A percentile compares a stretch with the other conserved stretches of the same genome.
phyloP scores from a whole-genome alignment of 2,797 vertebrate genomes.

The Neostethus bicornis region DNA sequence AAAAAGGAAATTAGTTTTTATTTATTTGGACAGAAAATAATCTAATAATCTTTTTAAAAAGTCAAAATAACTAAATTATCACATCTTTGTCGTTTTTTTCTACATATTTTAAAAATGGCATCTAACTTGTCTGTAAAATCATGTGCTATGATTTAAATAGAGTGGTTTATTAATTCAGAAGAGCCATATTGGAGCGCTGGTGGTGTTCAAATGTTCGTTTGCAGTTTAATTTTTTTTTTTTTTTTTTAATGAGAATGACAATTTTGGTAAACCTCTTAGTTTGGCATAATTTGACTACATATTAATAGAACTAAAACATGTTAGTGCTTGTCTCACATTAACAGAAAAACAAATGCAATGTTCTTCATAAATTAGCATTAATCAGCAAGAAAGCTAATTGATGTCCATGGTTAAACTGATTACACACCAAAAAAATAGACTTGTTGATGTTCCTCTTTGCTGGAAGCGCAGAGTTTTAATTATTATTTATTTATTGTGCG shows the following conservation, averaged over 20 bases:
- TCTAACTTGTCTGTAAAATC: slow-evolving; percentile 5
- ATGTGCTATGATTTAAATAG: slow-evolving; percentile 18
- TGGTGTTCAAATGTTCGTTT: slow-evolving; percentile 35
- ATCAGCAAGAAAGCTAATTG: slow-evolving; percentile 23
- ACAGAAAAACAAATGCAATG: neutral
- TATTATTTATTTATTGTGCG: neutral
- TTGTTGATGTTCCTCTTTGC: neutral
- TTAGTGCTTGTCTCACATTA: slow-evolving; percentile 6
- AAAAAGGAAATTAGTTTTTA: slow-evolving; percentile 19
- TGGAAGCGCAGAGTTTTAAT: slow-evolving; percentile 4
- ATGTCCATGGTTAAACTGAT: slow-evolving; percentile 2
- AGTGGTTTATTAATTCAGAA: slow-evolving; percentile 25
- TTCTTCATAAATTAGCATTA: slow-evolving; percentile 13
- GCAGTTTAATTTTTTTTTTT: slow-evolving; percentile 30
- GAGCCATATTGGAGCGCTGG: slow-evolving; percentile 15
- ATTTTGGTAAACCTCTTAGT: slow-evolving; percentile 25
- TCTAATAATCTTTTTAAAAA: neutral
- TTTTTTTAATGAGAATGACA: slow-evolving; percentile 1
- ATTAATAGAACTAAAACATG: neutral
- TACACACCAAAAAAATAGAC: slow-evolving; percentile 7
- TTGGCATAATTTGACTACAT: neutral
- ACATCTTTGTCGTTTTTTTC: neutral
- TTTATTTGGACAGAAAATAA: neutral
- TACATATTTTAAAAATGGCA: neutral
- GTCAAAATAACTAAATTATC: neutral